phyloP scores from a whole-genome alignment of 2,113 vertebrate genomes.

The Tupaia chinensis region DNA sequence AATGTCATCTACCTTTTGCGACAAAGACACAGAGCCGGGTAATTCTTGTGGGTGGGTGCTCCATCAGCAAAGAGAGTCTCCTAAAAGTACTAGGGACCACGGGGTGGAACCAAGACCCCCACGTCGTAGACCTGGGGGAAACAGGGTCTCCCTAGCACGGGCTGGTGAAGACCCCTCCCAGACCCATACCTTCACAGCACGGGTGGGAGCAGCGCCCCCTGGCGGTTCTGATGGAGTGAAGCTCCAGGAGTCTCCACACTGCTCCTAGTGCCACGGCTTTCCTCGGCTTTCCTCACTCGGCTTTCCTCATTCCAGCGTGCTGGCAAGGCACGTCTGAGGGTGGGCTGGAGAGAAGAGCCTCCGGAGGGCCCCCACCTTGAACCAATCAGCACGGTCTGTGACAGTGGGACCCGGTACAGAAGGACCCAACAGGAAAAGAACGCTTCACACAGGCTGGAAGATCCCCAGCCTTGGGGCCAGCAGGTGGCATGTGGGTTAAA shows the following conservation, averaged over 20 bases:
- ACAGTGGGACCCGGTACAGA: not conserved
- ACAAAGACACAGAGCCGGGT: not conserved
- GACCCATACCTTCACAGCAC: not conserved
- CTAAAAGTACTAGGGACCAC: not conserved
- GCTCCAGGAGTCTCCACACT: not conserved
- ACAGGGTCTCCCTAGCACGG: not conserved
- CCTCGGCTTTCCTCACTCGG: no score
- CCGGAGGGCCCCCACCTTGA: fast-evolving
- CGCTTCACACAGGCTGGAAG: no score
- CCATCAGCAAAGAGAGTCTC: not conserved
- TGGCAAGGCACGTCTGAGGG: not conserved
- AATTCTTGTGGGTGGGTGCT: not conserved
- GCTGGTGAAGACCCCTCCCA: not conserved
- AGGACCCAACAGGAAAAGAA: not conserved
- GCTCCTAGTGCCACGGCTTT: fast-evolving
- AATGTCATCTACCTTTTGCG: not conserved
- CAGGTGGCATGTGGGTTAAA: no score
- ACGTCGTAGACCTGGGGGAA: fast-evolving
- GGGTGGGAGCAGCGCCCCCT: not conserved
- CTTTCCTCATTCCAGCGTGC: no score
- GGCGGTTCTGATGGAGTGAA: not conserved
- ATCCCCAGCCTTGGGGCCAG: no score
- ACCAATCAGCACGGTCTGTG: not conserved
- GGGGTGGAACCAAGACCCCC: not conserved
- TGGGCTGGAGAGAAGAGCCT: no score